Base-by-base conservation (phyloP, 2,888 invertebrate species). In the Rhyacophila evoluta region DNA sequence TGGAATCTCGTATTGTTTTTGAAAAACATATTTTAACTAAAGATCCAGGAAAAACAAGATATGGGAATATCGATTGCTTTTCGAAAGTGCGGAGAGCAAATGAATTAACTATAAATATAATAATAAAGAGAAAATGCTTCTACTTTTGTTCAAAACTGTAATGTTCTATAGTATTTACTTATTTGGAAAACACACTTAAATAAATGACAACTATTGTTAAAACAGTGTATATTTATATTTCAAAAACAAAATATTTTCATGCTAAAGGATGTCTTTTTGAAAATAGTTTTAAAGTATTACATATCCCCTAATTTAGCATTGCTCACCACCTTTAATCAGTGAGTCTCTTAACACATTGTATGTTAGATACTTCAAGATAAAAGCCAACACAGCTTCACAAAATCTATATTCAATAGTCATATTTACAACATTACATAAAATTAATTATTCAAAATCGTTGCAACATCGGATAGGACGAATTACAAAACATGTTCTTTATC, bases 401-500 rank as follows among this genome's bases (percentile, higher is more conserved):
- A 25, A 19, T 25, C 8, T 55, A 10, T 19, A 55, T 12, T 55
- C 15, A 55, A 8, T 55, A 55, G 19, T 19, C 25, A 4, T 41
- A 41, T 41, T 55, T 55, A 55, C 55, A 55, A n/a, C 15, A 55
- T 19, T 55, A 19, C 55, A 55, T 55, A 55, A 55, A 55, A 55
- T 4, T 55, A 55, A 55, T n/a, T 25, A 55, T 55, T 55, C 25
- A 55, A 55, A 41, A 55, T 55, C 55, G 55, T 55, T 55, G 55
- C 55, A 55, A 55, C 15, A 55, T 55, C 55, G 10, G 55, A 55
- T 19, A 19, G 55, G 55, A 55, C 55, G 55, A 55, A 55, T 55
- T 55, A 55, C 55, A 78, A 70, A 39, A 67, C 10, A 78, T 25
- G 25, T 78, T 79, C 36, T 80, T 70, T 71, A 71, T 73, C 80